A percentile compares a stretch with the other conserved stretches of the same genome.
These are phyloP conservation scores for Smutsia gigantea DNA, from an alignment of 2,797 vertebrate genomes.

Conservation along the genomic window DNA sequence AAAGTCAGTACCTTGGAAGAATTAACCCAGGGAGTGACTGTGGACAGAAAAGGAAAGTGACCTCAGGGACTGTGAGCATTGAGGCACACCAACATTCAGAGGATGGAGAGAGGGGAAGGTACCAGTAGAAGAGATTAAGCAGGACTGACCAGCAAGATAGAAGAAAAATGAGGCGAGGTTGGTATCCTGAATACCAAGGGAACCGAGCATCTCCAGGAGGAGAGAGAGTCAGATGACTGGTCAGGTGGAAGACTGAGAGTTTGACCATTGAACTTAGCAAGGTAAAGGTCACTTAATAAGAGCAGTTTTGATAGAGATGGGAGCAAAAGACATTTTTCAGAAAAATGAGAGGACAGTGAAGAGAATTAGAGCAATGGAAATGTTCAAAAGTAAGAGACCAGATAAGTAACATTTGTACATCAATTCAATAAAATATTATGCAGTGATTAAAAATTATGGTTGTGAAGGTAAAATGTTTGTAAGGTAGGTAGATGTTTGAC, in stretches of 20 bases:
- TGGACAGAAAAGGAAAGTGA: neutral
- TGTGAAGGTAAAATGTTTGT: no score
- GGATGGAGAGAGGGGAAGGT: neutral
- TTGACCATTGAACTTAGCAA: neutral
- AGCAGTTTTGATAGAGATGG: neutral
- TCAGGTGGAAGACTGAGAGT: neutral
- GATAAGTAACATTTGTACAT: neutral
- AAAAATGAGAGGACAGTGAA: neutral
- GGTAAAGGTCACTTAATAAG: neutral
- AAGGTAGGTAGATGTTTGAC: neutral
- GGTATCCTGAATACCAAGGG: neutral
- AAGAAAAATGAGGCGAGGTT: neutral
- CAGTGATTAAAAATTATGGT: no score
- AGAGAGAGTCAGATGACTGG: neutral
- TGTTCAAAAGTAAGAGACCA: neutral
- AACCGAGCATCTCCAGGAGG: neutral
- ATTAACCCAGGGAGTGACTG: neutral
- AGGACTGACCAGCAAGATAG: neutral
- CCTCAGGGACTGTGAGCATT: neutral
- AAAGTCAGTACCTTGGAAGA: neutral
- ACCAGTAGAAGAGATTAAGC: neutral
- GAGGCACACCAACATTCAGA: neutral
- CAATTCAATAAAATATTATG: neutral
- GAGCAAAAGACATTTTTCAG: neutral
- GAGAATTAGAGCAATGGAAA: neutral